Base-by-base conservation (phyloP, 2,113 vertebrate species). In the Oxygymnocypris stewartii region DNA sequence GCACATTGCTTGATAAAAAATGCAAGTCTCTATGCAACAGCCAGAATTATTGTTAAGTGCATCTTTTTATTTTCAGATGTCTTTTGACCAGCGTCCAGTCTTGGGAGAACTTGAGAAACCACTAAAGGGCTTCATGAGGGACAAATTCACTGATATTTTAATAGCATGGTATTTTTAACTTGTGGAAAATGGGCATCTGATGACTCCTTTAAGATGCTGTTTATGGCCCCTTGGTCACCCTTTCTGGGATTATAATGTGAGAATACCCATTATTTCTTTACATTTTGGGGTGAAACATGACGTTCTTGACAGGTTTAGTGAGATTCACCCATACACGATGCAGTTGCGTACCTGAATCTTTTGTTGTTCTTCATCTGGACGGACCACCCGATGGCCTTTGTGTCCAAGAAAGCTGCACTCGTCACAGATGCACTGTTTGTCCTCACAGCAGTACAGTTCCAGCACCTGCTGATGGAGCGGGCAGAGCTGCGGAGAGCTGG, bases 381-480 rank as follows among this genome's bases (percentile, higher is more conserved):
- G 90, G 28, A 93, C 61, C 23, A 94, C 92, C 49, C 4, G 82
- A 59, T 96, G 95, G 2, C 93, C 94, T 16, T 87, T 87, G 87
- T 95, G 95, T 88, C 71, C 91, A 37, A 90, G 47, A 54, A 92
- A 88, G 80, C 90, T 87, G 28, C 95, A 95, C 54, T 91, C 82
- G 7, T 90, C 91, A 86, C 95, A 96, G 2, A 96, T 90, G 49
- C 87, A 88, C 71, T 92, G 90, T 83, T 86, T 90, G 85, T 95
- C 93, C 0, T 93, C 90, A 2, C 75, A 89, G 88, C 94, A 96
- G 67, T 93, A 96, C 25, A 94, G 85, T 9, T 94, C 92, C 81
- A 95, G 84, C 7, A 92, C 90, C 40, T 57, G 89, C 37, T 91
- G 87, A 82, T 96, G 95, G 20, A 91, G 82, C 10, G 91, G 90